These are phyloP conservation scores for Elymnias hypermnestra DNA, from an alignment of 1,140 invertebrate genomes.

Conservation along the genomic window DNA sequence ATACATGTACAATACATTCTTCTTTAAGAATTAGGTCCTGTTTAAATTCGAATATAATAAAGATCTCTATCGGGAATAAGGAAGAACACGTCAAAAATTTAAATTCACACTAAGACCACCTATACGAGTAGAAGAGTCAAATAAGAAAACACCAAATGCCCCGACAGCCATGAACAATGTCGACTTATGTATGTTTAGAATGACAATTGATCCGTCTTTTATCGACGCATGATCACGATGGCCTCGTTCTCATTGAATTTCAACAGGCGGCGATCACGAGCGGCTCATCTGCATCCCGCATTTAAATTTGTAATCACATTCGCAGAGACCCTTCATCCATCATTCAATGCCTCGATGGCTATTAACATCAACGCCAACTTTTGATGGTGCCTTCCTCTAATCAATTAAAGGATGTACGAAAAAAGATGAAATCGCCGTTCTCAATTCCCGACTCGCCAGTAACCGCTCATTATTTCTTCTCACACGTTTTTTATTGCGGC, in stretches of 20 bases:
- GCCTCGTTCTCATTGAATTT: conserved; percentile 51
- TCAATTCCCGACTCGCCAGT: conserved; percentile 60
- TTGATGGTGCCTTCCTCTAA: conserved; percentile 46
- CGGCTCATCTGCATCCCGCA: conserved; percentile 52
- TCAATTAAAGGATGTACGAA: conserved; percentile 64
- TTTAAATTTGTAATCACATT: conserved; percentile 67
- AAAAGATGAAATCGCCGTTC: conserved; percentile 59
- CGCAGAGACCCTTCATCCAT: conserved; percentile 53
- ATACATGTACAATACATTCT: too few species aligned
- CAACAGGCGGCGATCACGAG: conserved; percentile 36
- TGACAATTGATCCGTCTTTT: conserved; percentile 43
- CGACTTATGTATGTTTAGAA: conserved; percentile 28
- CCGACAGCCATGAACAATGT: conserved; percentile 2
- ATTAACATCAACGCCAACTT: conserved; percentile 32
- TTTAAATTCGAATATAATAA: conserved; percentile 1
- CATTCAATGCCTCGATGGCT: conserved; percentile 40
- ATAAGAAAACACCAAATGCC: conserved; percentile 2
- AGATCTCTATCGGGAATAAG: not conserved
- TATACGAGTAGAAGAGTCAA: not conserved
- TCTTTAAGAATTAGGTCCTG: too few species aligned
- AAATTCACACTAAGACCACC: conserved; percentile 1
- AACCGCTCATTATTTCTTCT: conserved; percentile 75
- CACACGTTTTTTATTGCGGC: conserved; percentile 74
- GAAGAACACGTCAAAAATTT: not conserved
- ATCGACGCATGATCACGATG: conserved; percentile 41